These are phyloP conservation scores for Drosophila parthenogenetica DNA, from an alignment of 2,888 invertebrate species.

Conservation along the genomic window DNA sequence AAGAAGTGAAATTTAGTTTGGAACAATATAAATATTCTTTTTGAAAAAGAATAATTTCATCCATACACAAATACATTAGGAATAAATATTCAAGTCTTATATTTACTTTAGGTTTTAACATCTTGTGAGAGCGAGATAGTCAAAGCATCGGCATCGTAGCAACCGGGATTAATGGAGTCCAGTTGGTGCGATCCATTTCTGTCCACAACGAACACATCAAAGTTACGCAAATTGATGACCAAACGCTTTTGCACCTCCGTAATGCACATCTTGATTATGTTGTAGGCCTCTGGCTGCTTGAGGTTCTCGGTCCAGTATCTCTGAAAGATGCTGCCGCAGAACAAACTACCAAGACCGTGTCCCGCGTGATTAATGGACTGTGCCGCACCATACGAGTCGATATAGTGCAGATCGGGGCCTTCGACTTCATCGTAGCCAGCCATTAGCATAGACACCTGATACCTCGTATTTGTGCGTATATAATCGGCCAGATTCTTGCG, in stretches of 20 bases:
- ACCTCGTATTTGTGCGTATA: constrained; percentile 91
- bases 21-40: no score
- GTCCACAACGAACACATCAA: constrained; percentile 94
- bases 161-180: constrained; percentile 87
- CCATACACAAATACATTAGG: no score
- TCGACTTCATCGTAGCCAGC: constrained; percentile 90
- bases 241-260: constrained; percentile 95
- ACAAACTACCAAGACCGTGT: constrained; percentile 97
- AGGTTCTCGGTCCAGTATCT: constrained; percentile 92
- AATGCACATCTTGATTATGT: constrained; percentile 93
- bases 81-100: not conserved
- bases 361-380: constrained; percentile 94
- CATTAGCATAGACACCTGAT: constrained; percentile 78
- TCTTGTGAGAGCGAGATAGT: constrained; percentile 26
- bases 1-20: constrained; percentile 69
- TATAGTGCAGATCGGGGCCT: constrained; percentile 94
- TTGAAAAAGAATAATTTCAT: no score
- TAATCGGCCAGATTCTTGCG: constrained; percentile 96
- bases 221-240: constrained; percentile 95
- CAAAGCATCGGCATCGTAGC: constrained; percentile 36
- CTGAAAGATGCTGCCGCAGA: constrained; percentile 96
- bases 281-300: constrained; percentile 91
- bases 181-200: constrained; percentile 92
- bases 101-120: constrained; percentile 2
- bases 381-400: constrained; percentile 97